These are phyloP conservation scores for Neuroterus valhalla DNA, from an alignment of 1,140 invertebrate species.

Conservation along the genomic window DNA sequence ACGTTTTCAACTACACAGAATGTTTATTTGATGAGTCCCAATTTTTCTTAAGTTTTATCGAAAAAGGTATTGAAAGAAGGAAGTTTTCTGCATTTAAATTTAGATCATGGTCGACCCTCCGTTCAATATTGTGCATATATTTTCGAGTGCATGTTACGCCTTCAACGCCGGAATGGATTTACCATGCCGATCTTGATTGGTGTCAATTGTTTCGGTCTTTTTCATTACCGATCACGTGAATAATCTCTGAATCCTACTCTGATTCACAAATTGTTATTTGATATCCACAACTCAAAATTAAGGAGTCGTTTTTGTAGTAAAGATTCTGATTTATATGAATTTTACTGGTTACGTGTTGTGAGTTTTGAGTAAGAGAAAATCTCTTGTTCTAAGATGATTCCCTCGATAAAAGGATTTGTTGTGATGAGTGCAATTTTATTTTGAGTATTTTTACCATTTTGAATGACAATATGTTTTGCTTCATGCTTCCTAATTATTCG, in stretches of 20 bases:
- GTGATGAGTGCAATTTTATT: too few relatives aligned
- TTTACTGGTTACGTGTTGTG: too few relatives aligned
- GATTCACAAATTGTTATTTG: not conserved
- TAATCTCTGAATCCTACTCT: not conserved
- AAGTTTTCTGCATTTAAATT: slow-evolving; percentile 13
- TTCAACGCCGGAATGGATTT: not conserved
- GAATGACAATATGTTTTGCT: too few relatives aligned
- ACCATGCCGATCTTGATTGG: slow-evolving; percentile 23
- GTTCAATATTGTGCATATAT: not conserved
- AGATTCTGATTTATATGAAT: not conserved
- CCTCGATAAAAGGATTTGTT: not conserved
- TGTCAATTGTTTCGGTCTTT: slow-evolving; percentile 21
- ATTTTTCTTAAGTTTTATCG: too few relatives aligned
- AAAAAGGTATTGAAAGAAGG: not conserved
- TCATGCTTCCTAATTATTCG: too few relatives aligned
- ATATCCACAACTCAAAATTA: not conserved
- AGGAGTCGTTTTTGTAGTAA: not conserved
- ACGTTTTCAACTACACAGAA: too few relatives aligned
- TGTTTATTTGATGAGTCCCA: too few relatives aligned
- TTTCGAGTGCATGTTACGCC: not conserved
- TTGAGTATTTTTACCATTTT: too few relatives aligned
- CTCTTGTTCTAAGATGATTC: not conserved
- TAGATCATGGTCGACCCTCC: not conserved
- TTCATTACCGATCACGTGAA: slow-evolving; percentile 2
- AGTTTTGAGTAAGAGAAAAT: not conserved